Conservation (phyloP, 2,797 vertebrate genomes). For the Eidolon dupreanum region DNA sequence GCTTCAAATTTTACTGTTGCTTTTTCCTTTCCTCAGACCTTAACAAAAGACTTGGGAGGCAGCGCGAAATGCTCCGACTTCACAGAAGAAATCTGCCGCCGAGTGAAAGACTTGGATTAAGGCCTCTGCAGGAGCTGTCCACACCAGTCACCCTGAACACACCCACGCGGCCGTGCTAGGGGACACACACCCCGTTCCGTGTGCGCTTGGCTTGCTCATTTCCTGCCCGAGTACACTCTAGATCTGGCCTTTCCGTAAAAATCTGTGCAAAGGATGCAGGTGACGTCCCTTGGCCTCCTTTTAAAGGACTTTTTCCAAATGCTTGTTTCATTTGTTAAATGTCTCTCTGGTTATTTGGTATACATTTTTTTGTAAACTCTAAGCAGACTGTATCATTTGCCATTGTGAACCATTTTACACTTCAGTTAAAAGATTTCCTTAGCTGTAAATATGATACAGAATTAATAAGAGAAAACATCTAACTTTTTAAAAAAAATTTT, state of each 20-base stretch:
- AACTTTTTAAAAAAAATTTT: constrained; percentile 78
- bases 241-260: constrained; percentile 77
- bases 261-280: constrained; percentile 63
- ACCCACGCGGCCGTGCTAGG: background rate
- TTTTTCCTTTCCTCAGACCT: constrained; percentile 85
- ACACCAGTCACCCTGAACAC: background rate
- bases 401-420: constrained; percentile 71
- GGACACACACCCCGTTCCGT: background rate
- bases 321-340: constrained; percentile 82
- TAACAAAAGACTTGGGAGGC: constrained; percentile 97
- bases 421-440: constrained; percentile 69
- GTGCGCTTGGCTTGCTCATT: constrained; percentile 61
- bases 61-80: constrained; percentile 96
- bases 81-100: constrained; percentile 94
- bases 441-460: constrained; percentile 76
- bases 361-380: constrained; percentile 76
- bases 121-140: accelerated
- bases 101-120: constrained; percentile 89
- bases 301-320: constrained; percentile 78
- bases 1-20: background rate
- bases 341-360: constrained; percentile 55
- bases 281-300: constrained; percentile 72
- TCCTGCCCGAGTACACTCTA: constrained; percentile 66
- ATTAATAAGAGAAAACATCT: constrained; percentile 74
- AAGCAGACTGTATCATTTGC: constrained; percentile 67